phyloP scores from a whole-genome alignment of 2,113 vertebrate species.

The Platichthys flesus region DNA sequence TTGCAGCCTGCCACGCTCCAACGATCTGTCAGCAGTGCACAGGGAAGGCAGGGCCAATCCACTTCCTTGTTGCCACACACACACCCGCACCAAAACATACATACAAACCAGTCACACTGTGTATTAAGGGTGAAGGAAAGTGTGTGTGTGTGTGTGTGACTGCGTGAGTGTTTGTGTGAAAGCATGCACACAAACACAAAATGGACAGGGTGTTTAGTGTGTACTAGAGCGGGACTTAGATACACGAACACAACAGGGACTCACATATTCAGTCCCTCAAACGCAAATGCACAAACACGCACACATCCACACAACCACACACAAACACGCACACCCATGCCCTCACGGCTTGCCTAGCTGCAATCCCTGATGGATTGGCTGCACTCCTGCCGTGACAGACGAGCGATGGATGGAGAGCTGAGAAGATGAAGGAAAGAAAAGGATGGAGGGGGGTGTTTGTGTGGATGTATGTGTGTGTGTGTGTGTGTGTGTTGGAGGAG shows the following conservation, averaged over 20 bases:
- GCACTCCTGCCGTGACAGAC: slow-evolving; percentile 83
- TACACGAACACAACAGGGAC: slow-evolving; percentile 47
- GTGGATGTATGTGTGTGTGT: slow-evolving; percentile 21
- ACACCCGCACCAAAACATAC: slow-evolving; percentile 23
- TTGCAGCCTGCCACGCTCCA: slow-evolving; percentile 59
- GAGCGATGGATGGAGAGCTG: slow-evolving; percentile 80
- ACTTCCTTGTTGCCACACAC: slow-evolving; percentile 47
- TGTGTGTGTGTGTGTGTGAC: neutral
- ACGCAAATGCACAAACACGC: slow-evolving; percentile 18
- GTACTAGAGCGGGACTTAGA: slow-evolving; percentile 30
- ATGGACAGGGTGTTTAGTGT: slow-evolving; percentile 34
- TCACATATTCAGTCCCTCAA: slow-evolving; percentile 46
- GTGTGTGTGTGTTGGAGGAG: slow-evolving; percentile 31
- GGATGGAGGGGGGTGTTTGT: neutral
- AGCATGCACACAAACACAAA: slow-evolving; percentile 59
- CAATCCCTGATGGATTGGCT: slow-evolving; percentile 85
- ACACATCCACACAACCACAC: slow-evolving; percentile 31
- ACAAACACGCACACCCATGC: slow-evolving; percentile 19
- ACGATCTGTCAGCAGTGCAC: slow-evolving; percentile 59
- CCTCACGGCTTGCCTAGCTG: slow-evolving; percentile 57
- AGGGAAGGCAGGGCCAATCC: slow-evolving; percentile 51
- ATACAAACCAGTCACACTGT: slow-evolving; percentile 38
- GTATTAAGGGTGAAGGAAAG: slow-evolving; percentile 65
- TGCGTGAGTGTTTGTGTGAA: slow-evolving; percentile 13
- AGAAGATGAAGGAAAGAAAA: slow-evolving; percentile 81